Evolutionary conservation across 2,797 vertebrate species (phyloP).

Genomic region (Nothura maculosa): DNA sequence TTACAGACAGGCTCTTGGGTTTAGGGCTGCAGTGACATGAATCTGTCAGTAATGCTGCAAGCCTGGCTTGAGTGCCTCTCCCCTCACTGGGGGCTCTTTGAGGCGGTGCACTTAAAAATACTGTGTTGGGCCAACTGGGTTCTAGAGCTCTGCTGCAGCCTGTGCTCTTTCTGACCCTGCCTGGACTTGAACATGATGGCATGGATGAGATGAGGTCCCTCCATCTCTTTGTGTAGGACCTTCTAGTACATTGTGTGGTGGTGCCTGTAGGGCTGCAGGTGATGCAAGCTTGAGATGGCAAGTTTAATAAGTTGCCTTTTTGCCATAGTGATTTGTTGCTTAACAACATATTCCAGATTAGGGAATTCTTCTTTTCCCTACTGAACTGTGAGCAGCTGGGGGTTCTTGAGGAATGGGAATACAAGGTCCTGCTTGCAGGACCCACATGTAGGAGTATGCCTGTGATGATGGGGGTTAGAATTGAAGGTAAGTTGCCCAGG

Average conservation of each 20-base stretch:
- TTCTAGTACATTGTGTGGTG: neutral
- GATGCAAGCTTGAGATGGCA: neutral
- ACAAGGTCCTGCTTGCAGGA: fast-evolving
- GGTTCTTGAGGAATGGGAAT: neutral
- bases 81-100: neutral
- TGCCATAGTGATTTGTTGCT: neutral
- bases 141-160: neutral
- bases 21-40: neutral
- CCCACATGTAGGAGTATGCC: neutral
- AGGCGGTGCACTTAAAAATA: neutral
- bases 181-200: neutral
- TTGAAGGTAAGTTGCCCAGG: neutral
- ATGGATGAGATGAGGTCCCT: neutral
- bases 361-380: neutral
- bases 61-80: neutral
- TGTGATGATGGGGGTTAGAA: neutral
- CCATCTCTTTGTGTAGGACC: neutral
- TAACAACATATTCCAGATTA: neutral
- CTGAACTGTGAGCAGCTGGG: neutral
- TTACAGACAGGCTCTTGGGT: no score
- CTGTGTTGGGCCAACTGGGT: fast-evolving
- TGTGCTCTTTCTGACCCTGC: neutral
- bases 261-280: neutral
- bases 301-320: neutral
- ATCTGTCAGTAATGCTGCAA: neutral